Evolutionary conservation across 2,888 invertebrate species (phyloP), one percentile per base, ranked within the genome.

Genomic region (Drosophila emarginata): DNA sequence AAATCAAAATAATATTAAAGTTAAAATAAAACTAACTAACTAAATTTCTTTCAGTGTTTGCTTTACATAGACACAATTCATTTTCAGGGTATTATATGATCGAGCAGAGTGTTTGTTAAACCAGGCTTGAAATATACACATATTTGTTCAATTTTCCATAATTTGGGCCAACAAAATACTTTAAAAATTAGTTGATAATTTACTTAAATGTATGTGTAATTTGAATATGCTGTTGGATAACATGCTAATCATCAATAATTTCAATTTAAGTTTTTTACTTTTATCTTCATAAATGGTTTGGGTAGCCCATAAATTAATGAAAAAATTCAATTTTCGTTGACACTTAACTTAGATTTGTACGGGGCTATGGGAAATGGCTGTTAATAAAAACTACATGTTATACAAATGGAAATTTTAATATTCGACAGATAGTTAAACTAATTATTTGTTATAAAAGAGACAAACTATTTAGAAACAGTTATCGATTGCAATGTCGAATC

Each of bases 301-400:
- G 45, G 18, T 39, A n/a, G 57, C 18, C 21, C 57, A 23, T 37
- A 57, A 57, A 57, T 57, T 57, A 12, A 57, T 57, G 39, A 23
- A 39, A 39, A 37, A 39, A 39, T 57, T 23, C 3, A 18, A 45
- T 45, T 21, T 45, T 12, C 1, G 9, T 14, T 57, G n/a, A 36
- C 36, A 32, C 54, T 18, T 36, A 11, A 9, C 18, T 21, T 45
- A 9, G 45, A 1, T 4, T 21, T 21, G 45, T 4, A 7, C 4
- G 45, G 9, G 18, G 11, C 9, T 9, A 15, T 7, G 11, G 3
- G 40, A 6, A 12, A 36, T 1, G 11, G 36, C n/a, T 37, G n/a
- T 37, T 45, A 12, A 45, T 36, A 54, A 36, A 32, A 18, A 12
- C 54, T 18, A 15, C 12, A 36, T 6, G 32, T 54, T 54, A 54